Percentiles rank a stretch among this genome's conserved stretches.
Evolutionary conservation across 2,888 invertebrate genomes (phyloP).

Genomic region (Meganola albula): DNA sequence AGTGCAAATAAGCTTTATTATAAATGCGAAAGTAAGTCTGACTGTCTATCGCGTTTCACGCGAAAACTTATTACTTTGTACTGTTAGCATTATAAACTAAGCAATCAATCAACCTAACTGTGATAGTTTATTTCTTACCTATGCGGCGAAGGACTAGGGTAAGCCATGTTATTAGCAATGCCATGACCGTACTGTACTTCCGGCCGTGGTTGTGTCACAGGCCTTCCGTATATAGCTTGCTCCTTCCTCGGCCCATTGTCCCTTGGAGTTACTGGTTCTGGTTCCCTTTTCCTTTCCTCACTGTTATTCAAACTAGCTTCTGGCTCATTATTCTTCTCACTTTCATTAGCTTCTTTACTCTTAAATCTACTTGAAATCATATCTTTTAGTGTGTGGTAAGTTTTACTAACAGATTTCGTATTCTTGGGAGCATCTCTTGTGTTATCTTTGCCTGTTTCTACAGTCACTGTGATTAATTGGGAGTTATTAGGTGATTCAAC

Average conservation of each 20-base stretch:
- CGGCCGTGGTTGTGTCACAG: slow-evolving; percentile 69
- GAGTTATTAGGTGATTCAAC: slow-evolving; percentile 62
- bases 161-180: slow-evolving; percentile 61
- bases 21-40: no score
- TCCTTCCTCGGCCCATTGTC: slow-evolving; percentile 70
- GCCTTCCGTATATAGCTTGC: slow-evolving; percentile 80
- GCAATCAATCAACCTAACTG: no score
- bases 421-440: slow-evolving; percentile 76
- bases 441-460: slow-evolving; percentile 78
- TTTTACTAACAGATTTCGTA: slow-evolving; percentile 84
- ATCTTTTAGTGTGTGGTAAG: slow-evolving; percentile 89
- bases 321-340: slow-evolving; percentile 68
- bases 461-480: slow-evolving; percentile 76
- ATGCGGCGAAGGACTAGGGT: slow-evolving; percentile 67
- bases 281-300: slow-evolving; percentile 73
- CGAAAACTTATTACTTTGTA: no score
- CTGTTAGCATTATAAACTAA: no score
- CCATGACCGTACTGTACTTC: slow-evolving; percentile 68
- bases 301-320: slow-evolving; percentile 79
- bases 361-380: slow-evolving; percentile 89
- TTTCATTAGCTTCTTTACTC: slow-evolving; percentile 76
- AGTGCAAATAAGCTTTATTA: no score
- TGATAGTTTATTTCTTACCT: slow-evolving; percentile 45
- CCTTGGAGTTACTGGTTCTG: slow-evolving; percentile 65
- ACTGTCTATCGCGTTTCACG: no score